Evolutionary conservation across 2,113 vertebrate genomes (phyloP), one percentile per base, ranked within the genome.

Genomic region (Glaucomys volans): DNA sequence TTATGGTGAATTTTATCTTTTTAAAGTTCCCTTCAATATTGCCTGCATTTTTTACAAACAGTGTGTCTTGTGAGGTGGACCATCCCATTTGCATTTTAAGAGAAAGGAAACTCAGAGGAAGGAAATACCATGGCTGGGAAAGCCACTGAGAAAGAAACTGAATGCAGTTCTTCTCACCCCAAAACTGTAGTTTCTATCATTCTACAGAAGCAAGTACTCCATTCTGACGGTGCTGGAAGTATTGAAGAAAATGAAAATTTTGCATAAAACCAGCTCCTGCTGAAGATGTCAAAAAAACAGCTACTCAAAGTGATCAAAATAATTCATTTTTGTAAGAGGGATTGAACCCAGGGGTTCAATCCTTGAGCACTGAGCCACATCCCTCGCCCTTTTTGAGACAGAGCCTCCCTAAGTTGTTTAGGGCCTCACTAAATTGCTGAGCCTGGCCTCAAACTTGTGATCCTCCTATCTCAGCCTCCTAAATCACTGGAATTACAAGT

Each of bases 11-110:
- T 67, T 76, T 86, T 76, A 35, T 67, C 44, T n/a, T 84, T 84
- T 47, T 22, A 54, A 87, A 79, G 66, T 72, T 88, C 52, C 44
- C 24, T 92, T 86, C 35, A 8, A n/a, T 42, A 50, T 90, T 59
- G 11, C 40, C 52, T 91, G 26, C 26, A 76, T 92, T 95, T 88
- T 71, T 71, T 75, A 81, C 35, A 69, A 91, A 90, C 83, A 79
- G 3, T 32, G 1, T 84, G 24, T 37, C n/a, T 86, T 54, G 28
- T 66, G 28, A 77, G n/a, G 40, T 47, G 13, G 80, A 52, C 17
- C 35, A 42, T 37, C 37, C 79, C 37, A 52, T 66, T 85, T 80
- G 47, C 59, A 18, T 71, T 92, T 90, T 72, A 67, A 74, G 54
- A 42, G 30, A 87, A 30, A 59, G 44, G 37, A 84, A 32, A 54